A percentile compares a stretch with the other conserved stretches of the same genome.
These are phyloP conservation scores for Anhinga rufa DNA, from an alignment of 2,113 vertebrate genomes.

Conservation along the genomic window DNA sequence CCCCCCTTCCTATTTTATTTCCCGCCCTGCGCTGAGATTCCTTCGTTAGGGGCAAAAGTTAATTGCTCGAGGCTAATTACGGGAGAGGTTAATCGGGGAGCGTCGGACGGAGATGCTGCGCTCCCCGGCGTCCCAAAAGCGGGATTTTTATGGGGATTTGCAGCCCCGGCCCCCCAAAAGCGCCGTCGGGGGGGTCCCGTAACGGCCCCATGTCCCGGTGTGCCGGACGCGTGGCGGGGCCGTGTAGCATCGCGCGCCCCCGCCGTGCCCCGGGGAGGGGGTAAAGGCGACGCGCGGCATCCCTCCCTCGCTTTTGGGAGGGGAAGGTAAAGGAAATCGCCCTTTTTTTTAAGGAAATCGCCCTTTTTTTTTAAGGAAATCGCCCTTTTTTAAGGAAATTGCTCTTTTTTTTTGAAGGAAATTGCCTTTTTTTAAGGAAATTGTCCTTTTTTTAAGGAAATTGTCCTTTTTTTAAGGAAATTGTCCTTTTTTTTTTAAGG, in stretches of 20 bases:
- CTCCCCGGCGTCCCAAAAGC: neutral
- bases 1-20: neutral
- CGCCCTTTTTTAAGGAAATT: no score
- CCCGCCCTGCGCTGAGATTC: neutral
- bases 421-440: no score
- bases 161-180: neutral
- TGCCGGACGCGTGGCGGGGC: no score
- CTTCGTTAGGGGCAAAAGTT: neutral
- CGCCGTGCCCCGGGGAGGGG: no score
- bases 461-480: no score
- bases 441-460: no score
- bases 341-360: neutral
- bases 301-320: neutral
- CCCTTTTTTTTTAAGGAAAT: neutral
- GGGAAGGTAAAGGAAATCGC: neutral
- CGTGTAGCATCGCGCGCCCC: no score
- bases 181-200: accelerated
- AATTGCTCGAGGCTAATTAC: conserved; percentile 17
- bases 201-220: neutral
- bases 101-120: neutral
- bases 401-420: no score
- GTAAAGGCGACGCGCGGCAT: neutral
- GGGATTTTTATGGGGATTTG: neutral
- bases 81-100: neutral
- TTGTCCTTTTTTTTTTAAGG: neutral